Evolutionary conservation across 2,797 vertebrate species (phyloP).

Genomic region (Xiphorhynchus erythropygius): DNA sequence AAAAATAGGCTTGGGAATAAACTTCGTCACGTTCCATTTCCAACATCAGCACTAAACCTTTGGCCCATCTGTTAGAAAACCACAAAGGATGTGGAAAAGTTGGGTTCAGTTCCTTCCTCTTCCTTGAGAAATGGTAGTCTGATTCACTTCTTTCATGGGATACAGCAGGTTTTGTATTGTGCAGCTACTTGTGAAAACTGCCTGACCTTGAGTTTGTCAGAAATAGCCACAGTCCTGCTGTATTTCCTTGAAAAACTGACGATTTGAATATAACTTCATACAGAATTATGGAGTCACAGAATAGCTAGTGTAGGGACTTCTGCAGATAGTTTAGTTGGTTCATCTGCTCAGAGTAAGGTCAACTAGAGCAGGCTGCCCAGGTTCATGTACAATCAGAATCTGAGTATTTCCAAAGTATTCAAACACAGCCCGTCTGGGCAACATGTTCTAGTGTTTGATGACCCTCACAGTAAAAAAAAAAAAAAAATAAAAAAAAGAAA

Average conservation of each 20-base stretch:
- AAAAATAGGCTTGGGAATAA: background rate
- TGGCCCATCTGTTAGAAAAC: background rate
- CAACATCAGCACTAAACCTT: background rate
- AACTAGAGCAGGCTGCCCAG: background rate
- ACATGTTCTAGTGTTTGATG: background rate
- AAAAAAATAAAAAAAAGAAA: background rate
- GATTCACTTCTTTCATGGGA: background rate
- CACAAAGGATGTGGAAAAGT: background rate
- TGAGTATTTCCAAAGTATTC: background rate
- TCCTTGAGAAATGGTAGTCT: background rate
- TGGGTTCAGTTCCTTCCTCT: background rate
- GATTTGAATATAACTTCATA: background rate
- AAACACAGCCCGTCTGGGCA: background rate
- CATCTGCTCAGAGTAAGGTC: background rate
- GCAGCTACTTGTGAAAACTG: background rate
- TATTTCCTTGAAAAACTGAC: background rate
- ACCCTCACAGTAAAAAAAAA: background rate
- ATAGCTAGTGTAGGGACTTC: background rate
- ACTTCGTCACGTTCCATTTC: background rate
- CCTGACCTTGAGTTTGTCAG: background rate
- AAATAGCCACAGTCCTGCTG: background rate
- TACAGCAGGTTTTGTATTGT: background rate
- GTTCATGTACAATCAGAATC: background rate
- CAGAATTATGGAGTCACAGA: background rate
- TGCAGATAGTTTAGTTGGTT: background rate